A percentile compares a stretch with the other conserved stretches of the same genome.
Conservation (phyloP, 2,113 vertebrate species). For the Brienomyrus brachyistius region DNA sequence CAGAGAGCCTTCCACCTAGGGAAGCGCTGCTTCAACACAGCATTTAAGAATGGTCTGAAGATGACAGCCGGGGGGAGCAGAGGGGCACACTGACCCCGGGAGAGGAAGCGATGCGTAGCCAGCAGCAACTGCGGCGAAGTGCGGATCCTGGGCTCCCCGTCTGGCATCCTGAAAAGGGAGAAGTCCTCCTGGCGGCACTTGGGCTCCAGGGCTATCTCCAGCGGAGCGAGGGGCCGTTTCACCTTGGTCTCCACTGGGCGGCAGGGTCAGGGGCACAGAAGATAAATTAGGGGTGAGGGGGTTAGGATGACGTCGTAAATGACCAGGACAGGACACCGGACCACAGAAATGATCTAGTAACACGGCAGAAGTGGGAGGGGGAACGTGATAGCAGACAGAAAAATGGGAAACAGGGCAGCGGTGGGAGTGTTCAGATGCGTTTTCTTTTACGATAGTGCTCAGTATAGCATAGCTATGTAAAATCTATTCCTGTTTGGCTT, state of each 20-base stretch:
- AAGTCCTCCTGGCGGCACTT: constrained; percentile 68
- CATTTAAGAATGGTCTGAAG: not conserved
- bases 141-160: constrained; percentile 70
- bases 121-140: constrained; percentile 83
- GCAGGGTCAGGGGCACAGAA: not conserved
- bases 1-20: not conserved
- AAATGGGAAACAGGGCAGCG: not conserved
- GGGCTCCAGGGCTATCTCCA: constrained; percentile 62
- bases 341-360: not conserved
- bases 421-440: not conserved
- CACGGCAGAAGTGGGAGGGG: not conserved
- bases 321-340: not conserved
- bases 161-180: constrained; percentile 74
- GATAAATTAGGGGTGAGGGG: not conserved
- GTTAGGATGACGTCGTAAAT: not conserved
- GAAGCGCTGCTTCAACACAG: not conserved
- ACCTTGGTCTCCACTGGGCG: constrained; percentile 62
- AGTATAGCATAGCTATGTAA: not conserved
- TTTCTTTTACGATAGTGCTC: not conserved
- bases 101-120: constrained; percentile 85
- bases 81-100: constrained; percentile 59
- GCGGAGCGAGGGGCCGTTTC: constrained; percentile 59
- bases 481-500: not conserved
- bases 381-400: not conserved
- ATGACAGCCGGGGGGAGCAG: not conserved